Evolutionary conservation across 35 echinoderm and acorn worm species (phyloP).

Genomic region (Anneissia japonica): DNA sequence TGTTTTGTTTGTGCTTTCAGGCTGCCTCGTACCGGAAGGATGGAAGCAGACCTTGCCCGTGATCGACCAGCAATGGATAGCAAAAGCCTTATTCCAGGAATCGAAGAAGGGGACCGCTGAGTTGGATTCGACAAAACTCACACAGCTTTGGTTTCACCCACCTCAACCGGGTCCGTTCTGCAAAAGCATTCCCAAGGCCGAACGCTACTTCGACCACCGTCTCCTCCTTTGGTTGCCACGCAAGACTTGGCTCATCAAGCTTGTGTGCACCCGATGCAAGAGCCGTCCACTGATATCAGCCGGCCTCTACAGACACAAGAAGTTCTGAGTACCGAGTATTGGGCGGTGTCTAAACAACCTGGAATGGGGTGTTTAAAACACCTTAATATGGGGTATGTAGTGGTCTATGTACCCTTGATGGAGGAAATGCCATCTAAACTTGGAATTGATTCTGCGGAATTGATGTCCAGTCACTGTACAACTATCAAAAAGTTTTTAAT

Average conservation of each 20-base stretch:
- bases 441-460: not conserved
- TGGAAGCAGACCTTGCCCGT: conserved; percentile 37
- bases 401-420: not conserved
- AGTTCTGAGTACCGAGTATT: not conserved
- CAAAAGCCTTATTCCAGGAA: conserved; percentile 29
- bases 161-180: conserved; percentile 2
- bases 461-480: not conserved
- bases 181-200: conserved; percentile 12
- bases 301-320: not conserved
- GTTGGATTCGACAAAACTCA: conserved; percentile 17
- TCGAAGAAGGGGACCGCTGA: conserved; percentile 32
- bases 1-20: not conserved
- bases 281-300: not conserved
- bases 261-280: not conserved
- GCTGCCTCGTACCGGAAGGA: conserved; percentile 11
- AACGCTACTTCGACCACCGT: conserved; percentile 9
- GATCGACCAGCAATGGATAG: conserved; percentile 37
- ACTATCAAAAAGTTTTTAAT: not conserved
- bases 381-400: too few species aligned
- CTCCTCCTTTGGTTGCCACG: conserved; percentile 36
- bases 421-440: not conserved
- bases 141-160: conserved; percentile 37
- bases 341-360: not conserved
- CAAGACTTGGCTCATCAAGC: conserved; percentile 9
- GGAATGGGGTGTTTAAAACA: not conserved